A percentile compares a stretch with the other conserved stretches of the same genome.
Evolutionary conservation across 2,797 vertebrate genomes (phyloP).

Genomic region (Paratrypauchen microcephalus): DNA sequence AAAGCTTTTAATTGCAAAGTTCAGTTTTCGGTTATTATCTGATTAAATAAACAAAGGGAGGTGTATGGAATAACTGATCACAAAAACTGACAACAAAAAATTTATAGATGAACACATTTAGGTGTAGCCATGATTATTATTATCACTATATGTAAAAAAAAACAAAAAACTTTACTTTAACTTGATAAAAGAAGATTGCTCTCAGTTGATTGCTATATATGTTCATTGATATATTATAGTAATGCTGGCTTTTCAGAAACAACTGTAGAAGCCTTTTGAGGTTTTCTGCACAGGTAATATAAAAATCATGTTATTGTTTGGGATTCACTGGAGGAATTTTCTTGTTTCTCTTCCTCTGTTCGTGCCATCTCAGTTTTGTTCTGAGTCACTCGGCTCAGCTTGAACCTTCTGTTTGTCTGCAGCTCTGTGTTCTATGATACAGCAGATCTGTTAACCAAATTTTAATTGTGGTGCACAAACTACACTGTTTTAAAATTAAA

Average conservation of each 20-base stretch:
- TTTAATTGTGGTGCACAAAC: not conserved
- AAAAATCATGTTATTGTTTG: not conserved
- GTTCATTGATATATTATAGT: not conserved
- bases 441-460: not conserved
- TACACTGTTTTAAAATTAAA: not conserved
- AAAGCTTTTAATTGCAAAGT: not conserved
- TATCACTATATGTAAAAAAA: no score
- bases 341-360: not conserved
- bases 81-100: no score
- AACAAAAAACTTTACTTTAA: not conserved
- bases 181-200: not conserved
- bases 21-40: not conserved
- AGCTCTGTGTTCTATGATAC: not conserved
- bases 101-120: no score
- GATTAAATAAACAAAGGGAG: not conserved
- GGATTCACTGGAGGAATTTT: not conserved
- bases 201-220: not conserved
- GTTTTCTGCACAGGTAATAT: not conserved
- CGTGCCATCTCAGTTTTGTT: not conserved
- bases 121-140: no score
- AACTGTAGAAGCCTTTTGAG: not conserved
- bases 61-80: slow-evolving; percentile 17
- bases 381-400: slow-evolving; percentile 2
- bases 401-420: not conserved
- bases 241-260: not conserved